Evolutionary conservation across 2,113 vertebrate species (phyloP).

Genomic region (Oryctolagus cuniculus): DNA sequence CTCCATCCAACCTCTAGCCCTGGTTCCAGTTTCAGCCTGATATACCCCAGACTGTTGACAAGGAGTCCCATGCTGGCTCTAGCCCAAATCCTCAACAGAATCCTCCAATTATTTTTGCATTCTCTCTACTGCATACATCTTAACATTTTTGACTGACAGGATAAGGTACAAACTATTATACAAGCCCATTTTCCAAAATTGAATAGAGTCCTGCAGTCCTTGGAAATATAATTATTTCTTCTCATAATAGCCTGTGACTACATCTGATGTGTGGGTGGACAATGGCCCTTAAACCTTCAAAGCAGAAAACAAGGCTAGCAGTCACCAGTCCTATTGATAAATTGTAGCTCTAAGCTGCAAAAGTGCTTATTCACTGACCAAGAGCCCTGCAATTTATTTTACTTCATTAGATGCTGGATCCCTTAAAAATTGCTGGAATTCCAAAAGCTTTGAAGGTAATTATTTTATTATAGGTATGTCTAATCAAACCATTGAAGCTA

Average conservation of each 20-base stretch:
- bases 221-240: conserved; percentile 80
- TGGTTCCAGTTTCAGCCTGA: not conserved
- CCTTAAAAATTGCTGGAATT: conserved; percentile 83
- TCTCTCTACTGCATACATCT: conserved; percentile 42
- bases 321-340: conserved; percentile 82
- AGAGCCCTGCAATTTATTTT: conserved; percentile 86
- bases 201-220: conserved; percentile 71
- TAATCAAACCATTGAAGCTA: conserved; percentile 87
- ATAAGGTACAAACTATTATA: conserved; percentile 44
- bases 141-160: conserved; percentile 61
- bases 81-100: not conserved
- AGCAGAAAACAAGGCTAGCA: conserved; percentile 77
- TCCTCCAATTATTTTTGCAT: conserved; percentile 61
- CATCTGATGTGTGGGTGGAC: conserved; percentile 75
- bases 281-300: conserved; percentile 71
- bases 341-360: conserved; percentile 81
- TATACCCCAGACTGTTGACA: not conserved
- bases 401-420: conserved; percentile 87
- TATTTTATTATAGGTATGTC: conserved; percentile 83
- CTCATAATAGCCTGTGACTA: conserved; percentile 75
- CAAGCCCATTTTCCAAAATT: conserved; percentile 71
- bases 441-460: conserved; percentile 85
- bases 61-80: not conserved
- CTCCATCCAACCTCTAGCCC: not conserved
- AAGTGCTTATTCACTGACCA: conserved; percentile 87